Conservation (phyloP, 2,888 invertebrate genomes). For the Drosophila kambysellisi region DNA sequence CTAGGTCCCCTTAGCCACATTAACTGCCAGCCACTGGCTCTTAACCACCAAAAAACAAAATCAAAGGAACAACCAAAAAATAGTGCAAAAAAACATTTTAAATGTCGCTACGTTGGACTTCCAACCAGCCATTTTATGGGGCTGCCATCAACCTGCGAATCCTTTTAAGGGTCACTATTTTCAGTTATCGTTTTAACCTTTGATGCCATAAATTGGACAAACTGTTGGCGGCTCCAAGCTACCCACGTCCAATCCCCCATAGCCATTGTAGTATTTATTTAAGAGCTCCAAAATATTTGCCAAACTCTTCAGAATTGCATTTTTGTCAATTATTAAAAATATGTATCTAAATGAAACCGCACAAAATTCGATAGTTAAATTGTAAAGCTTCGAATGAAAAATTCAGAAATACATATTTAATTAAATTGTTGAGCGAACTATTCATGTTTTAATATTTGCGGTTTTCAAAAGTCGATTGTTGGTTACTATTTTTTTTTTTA, state of each 20-base stretch:
- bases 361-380: conserved; percentile 35
- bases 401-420: conserved; percentile 39
- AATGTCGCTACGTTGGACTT: conserved; percentile 12
- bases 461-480: background rate
- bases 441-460: background rate
- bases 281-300: conserved; percentile 73
- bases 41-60: conserved; percentile 1
- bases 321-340: conserved; percentile 29
- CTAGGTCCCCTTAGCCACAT: background rate
- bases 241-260: background rate
- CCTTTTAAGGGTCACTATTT: conserved; percentile 34
- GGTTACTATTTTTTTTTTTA: background rate
- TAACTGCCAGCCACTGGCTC: conserved; percentile 20
- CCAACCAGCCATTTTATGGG: conserved; percentile 9
- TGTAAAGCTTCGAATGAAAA: conserved; percentile 9
- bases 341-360: conserved; percentile 11
- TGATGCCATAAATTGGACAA: conserved; percentile 73
- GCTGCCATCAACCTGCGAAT: conserved; percentile 16
- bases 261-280: conserved; percentile 58
- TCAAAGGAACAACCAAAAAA: conserved; percentile 7
- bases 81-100: conserved; percentile 12
- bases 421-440: conserved; percentile 33
- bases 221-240: conserved; percentile 27
- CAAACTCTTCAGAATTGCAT: conserved; percentile 67
- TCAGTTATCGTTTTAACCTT: conserved; percentile 61